Conservation (phyloP, 2,113 vertebrate species). For the Galeopterus variegatus region DNA sequence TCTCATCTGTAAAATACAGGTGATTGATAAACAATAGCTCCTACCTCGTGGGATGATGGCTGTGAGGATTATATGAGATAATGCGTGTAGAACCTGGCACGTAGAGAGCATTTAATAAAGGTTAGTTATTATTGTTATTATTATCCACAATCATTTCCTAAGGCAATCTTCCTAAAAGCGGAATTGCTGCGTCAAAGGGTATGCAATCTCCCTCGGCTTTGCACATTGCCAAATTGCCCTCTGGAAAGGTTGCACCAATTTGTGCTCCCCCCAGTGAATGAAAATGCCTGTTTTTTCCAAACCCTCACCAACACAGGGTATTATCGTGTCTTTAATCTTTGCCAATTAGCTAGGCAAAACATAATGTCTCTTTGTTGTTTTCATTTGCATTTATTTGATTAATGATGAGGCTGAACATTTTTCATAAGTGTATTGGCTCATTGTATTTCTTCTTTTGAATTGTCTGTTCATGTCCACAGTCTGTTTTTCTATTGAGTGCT, state of each 20-base stretch:
- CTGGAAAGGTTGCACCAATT: conserved; percentile 61
- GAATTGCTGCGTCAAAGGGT: conserved; percentile 64
- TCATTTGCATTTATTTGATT: conserved; percentile 78
- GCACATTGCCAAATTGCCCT: conserved; percentile 65
- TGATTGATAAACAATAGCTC: conserved; percentile 28
- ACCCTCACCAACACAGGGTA: conserved; percentile 41
- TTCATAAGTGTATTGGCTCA: conserved; percentile 56
- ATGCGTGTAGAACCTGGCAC: not conserved
- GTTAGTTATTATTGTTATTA: conserved; percentile 61
- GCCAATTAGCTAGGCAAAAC: conserved; percentile 78
- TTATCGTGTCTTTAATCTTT: conserved; percentile 77
- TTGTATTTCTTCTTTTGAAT: conserved; percentile 70
- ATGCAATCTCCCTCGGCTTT: conserved; percentile 13
- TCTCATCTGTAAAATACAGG: not conserved
- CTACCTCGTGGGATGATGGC: not conserved
- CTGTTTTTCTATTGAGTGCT: conserved; percentile 55
- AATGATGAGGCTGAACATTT: conserved; percentile 65
- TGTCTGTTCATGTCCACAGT: conserved; percentile 70
- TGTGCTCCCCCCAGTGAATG: conserved; percentile 58
- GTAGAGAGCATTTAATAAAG: conserved; percentile 28
- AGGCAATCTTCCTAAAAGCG: conserved; percentile 72
- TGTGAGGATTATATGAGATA: conserved; percentile 27
- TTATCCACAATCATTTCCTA: conserved; percentile 65
- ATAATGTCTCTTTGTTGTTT: conserved; percentile 77
- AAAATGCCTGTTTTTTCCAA: conserved; percentile 70